Base-by-base conservation (phyloP, 1,140 invertebrate species). In the Pseudomyrmex cubaensis region DNA sequence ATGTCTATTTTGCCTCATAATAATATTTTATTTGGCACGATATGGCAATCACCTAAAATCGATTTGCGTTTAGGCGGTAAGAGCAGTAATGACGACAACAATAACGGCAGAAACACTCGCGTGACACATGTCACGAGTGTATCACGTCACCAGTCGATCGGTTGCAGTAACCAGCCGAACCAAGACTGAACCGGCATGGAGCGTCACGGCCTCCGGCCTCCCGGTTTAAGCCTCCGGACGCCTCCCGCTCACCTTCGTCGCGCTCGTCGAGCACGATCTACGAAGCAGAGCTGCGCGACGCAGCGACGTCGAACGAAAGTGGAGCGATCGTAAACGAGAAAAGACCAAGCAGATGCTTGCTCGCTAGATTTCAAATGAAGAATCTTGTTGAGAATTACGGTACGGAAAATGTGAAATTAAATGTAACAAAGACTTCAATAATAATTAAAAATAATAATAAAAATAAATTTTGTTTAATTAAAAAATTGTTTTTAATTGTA, bases 141-240 rank as follows among this genome's bases (percentile, higher is more conserved):
- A 86, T 85, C 85, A 86, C 84, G 82, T 89, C 75, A 86, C 85
- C 86, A 86, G 66, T 82, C 62, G 89, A 88, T 89, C 90, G 89
- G 87, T 91, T 92, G 77, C 90, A 85, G 89, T 91, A 88, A 92
- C 90, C 92, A 89, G 91, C 86, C 90, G 82, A 89, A 90, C 90
- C 91, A 90, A 92, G 92, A 94, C 93, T 93, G 90, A 89, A 90
- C 66, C 69, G 56, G 54, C 70, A 87, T 76, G 77, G 63, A 76
- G 70, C 69, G 64, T 61, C n/a, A 85, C 77, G 82, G 69, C 35
- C 10, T 50, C 67, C 83, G 70, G 75, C n/a, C 46, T 17, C 13
- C 69, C 25, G 52, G 35, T 35, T 22, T 61, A 66, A 59, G 50
- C 46, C 66, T 70, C 64, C 64, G 76, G 75, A 44, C n/a, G 44